A percentile compares a stretch with the other conserved stretches of the same genome.
Conservation (phyloP, 2,888 invertebrate genomes). For the Eudasyphora cyanicolor region DNA sequence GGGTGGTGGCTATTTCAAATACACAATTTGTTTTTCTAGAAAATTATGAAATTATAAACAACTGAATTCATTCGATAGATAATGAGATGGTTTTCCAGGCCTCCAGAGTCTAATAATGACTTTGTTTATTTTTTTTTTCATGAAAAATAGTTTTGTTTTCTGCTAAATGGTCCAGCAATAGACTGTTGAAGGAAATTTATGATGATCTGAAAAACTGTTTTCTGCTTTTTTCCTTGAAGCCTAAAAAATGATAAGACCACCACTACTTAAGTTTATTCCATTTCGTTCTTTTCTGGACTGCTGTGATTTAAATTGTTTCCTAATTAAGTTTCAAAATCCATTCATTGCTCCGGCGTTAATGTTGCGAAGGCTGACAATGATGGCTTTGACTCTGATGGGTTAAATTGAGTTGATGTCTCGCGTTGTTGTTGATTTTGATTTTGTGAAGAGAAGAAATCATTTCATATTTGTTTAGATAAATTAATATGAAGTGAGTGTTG, state of each 20-base stretch:
- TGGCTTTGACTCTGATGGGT: neutral
- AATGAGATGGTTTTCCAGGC: neutral
- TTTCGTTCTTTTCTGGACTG: neutral
- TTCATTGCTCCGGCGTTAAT: neutral
- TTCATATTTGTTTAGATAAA: conserved; percentile 62
- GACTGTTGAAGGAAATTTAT: conserved; percentile 43
- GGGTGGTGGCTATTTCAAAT: neutral
- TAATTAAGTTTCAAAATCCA: conserved; percentile 20
- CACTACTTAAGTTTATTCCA: too few relatives aligned
- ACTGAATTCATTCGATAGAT: neutral
- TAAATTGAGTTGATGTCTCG: neutral
- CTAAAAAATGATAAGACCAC: neutral
- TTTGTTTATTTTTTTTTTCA: neutral
- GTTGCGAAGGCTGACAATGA: neutral
- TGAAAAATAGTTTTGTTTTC: neutral
- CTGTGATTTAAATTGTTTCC: conserved; percentile 14
- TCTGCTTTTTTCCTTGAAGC: neutral
- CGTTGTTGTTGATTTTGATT: conserved; percentile 26
- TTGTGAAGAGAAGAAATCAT: conserved; percentile 48
- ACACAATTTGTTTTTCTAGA: neutral
- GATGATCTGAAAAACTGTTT: neutral
- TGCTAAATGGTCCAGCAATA: conserved; percentile 38
- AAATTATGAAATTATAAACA: conserved; percentile 11
- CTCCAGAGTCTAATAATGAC: neutral
- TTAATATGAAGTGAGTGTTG: conserved; percentile 56